Conservation (phyloP, 37 sponge, comb jelly and placozoan genomes). For the Bolinopsis microptera region DNA sequence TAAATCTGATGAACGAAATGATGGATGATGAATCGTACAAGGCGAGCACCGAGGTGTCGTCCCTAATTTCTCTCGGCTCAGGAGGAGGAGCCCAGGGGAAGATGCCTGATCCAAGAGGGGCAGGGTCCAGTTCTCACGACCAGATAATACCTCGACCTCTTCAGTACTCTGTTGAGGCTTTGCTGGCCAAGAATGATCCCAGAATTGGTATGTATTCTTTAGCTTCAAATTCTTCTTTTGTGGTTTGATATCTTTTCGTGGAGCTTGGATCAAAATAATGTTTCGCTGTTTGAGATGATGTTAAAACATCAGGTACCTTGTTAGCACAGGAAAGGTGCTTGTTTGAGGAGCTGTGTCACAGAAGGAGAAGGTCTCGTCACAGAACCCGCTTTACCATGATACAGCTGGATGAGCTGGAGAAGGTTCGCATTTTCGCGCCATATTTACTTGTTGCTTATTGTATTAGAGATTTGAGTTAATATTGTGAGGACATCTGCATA, state of each 20-base stretch:
- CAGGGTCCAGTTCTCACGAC: background rate
- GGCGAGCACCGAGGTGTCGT: too few species aligned
- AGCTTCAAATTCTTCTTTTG: too few species aligned
- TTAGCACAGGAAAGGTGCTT: conserved; percentile 43
- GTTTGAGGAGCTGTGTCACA: conserved; percentile 66
- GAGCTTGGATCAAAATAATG: too few species aligned
- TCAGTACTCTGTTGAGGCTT: conserved; percentile 61
- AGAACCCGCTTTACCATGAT: conserved; percentile 50
- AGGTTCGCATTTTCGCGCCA: too few species aligned
- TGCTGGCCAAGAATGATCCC: conserved; percentile 52
- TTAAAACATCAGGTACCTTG: background rate
- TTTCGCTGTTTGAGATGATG: too few species aligned
- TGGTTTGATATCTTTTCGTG: too few species aligned
- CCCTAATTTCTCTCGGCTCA: too few species aligned
- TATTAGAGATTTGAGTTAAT: background rate
- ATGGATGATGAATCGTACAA: too few species aligned
- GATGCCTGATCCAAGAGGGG: too few species aligned
- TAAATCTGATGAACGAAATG: too few species aligned
- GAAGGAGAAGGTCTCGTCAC: conserved; percentile 44
- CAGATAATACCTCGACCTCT: background rate
- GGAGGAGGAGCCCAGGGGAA: too few species aligned
- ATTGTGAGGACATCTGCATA: too few species aligned
- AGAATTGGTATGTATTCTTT: conserved; percentile 5
- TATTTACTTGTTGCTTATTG: background rate
- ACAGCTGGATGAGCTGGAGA: conserved; percentile 64